A percentile compares a stretch with the other conserved stretches of the same genome.
Evolutionary conservation across 2,888 invertebrate genomes (phyloP).

Genomic region (Pseudeuparius sepicola): DNA sequence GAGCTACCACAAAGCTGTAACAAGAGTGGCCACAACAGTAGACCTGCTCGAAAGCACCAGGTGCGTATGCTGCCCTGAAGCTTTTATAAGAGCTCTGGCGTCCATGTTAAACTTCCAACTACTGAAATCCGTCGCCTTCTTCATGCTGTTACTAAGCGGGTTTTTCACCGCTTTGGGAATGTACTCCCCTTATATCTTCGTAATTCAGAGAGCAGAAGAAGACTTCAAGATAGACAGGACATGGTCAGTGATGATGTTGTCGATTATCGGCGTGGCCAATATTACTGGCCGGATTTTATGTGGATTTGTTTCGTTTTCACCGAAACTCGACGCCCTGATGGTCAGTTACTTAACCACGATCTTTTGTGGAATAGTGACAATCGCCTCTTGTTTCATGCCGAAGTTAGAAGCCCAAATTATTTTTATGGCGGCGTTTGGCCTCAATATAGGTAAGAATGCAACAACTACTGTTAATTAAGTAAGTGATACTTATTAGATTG

Average conservation of each 20-base stretch:
- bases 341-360: slow-evolving; percentile 58
- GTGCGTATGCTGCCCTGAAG: slow-evolving; percentile 36
- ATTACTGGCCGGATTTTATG: slow-evolving; percentile 56
- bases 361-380: slow-evolving; percentile 52
- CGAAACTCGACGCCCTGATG: slow-evolving; percentile 50
- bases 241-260: no score
- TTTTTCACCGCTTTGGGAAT: slow-evolving; percentile 66
- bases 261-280: slow-evolving; percentile 65
- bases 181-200: slow-evolving; percentile 68
- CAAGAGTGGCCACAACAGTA: slow-evolving; percentile 40
- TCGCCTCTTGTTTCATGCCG: slow-evolving; percentile 38
- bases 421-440: slow-evolving; percentile 53
- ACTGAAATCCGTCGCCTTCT: slow-evolving; percentile 26
- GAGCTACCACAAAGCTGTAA: no score
- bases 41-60: slow-evolving; percentile 38
- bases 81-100: slow-evolving; percentile 29
- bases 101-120: slow-evolving; percentile 34
- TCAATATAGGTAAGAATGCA: slow-evolving; percentile 60
- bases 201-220: slow-evolving; percentile 43
- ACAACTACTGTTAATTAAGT: no score
- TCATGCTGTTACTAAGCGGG: slow-evolving; percentile 38
- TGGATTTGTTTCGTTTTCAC: slow-evolving; percentile 50
- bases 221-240: no score
- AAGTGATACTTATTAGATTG: no score
- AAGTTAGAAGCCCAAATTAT: slow-evolving; percentile 44